Conservation (phyloP, 2,888 invertebrate species). For the Leucania comma region DNA sequence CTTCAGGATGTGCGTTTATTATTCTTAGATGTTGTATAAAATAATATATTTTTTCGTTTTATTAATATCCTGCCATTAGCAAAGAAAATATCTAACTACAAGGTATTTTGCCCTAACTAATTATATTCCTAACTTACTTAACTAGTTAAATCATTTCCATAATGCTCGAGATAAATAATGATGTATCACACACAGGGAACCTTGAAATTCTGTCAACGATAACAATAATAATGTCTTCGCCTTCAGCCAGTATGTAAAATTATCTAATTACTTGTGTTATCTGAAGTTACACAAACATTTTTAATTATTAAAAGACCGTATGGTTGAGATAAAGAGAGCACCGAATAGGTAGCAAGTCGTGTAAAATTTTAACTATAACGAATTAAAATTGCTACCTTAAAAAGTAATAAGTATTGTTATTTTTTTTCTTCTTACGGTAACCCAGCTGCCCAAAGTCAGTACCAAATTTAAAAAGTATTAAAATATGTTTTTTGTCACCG, state of each 20-base stretch:
- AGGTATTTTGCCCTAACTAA: background rate
- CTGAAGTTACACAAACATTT: conserved; percentile 59
- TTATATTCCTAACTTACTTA: background rate
- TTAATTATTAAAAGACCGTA: conserved; percentile 45
- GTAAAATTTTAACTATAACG: background rate
- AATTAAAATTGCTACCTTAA: background rate
- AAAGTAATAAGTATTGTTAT: background rate
- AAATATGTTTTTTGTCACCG: too few relatives aligned
- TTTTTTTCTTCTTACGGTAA: too few relatives aligned
- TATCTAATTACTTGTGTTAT: conserved; percentile 60
- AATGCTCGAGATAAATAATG: conserved; percentile 31
- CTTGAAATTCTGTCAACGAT: conserved; percentile 50
- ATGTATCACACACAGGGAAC: conserved; percentile 18
- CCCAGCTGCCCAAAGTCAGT: too few relatives aligned
- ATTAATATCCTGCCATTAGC: background rate
- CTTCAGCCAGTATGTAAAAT: conserved; percentile 47
- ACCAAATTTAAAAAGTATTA: too few relatives aligned
- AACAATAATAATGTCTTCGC: conserved; percentile 40
- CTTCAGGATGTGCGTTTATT: too few relatives aligned
- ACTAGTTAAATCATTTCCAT: conserved; percentile 17
- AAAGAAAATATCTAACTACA: background rate
- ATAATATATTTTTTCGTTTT: too few relatives aligned
- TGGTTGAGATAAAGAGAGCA: conserved; percentile 45
- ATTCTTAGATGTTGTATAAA: too few relatives aligned
- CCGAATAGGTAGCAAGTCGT: conserved; percentile 4